These are phyloP conservation scores for Acromyrmex charruanus DNA, from an alignment of 1,140 invertebrate genomes.

Conservation along the genomic window DNA sequence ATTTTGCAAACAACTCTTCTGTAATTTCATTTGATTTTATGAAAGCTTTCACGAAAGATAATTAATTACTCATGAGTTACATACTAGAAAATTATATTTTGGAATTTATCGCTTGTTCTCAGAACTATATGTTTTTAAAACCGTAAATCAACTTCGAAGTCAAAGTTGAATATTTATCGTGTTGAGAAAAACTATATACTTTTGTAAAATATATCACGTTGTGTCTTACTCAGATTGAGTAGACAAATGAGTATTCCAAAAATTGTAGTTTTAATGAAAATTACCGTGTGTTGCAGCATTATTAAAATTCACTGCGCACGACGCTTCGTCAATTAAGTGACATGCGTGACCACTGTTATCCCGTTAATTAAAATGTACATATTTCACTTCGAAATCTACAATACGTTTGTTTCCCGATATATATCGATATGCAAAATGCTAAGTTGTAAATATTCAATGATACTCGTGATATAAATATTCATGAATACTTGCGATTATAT, in stretches of 20 bases:
- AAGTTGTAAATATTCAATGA: slow-evolving; percentile 11
- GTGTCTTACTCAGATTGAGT: background rate
- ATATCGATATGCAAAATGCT: slow-evolving; percentile 14
- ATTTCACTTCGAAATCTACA: background rate
- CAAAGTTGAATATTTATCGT: slow-evolving; percentile 28
- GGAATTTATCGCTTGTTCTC: slow-evolving; percentile 15
- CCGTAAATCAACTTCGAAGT: background rate
- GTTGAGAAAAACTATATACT: background rate
- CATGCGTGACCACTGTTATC: background rate
- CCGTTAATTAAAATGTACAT: slow-evolving; percentile 31
- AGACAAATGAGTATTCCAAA: background rate
- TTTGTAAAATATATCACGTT: background rate
- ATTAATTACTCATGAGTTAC: slow-evolving; percentile 11
- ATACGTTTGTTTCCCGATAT: background rate
- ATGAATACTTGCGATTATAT: background rate
- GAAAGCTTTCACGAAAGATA: background rate
- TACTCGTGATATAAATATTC: background rate
- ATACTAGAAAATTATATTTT: slow-evolving; percentile 2
- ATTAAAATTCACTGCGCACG: slow-evolving; percentile 23
- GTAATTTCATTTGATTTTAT: background rate
- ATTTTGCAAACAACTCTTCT: background rate
- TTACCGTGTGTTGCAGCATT: slow-evolving; percentile 11
- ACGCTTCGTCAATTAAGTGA: slow-evolving; percentile 53
- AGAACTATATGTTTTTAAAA: background rate
- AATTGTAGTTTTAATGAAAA: slow-evolving; percentile 28